Base-by-base conservation (phyloP, 2,888 invertebrate genomes). In the Hydrotaea cyrtoneurina region DNA sequence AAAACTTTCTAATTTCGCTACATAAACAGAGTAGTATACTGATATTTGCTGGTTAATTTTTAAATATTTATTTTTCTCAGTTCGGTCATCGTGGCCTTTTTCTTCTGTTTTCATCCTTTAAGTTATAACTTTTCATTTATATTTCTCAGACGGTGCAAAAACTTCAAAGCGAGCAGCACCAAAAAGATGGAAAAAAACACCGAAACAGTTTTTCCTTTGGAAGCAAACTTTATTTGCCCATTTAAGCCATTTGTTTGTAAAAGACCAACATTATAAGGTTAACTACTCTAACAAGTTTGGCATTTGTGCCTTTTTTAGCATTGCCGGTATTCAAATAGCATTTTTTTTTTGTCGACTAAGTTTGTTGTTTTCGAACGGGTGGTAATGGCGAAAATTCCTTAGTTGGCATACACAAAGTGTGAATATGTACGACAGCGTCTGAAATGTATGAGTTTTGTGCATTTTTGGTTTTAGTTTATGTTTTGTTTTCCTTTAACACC, bases 201-300 rank as follows among this genome's bases (percentile, higher is more conserved):
- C 19, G 15, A 50, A 23, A 11, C 3, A 15, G 53, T 71, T 17
- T 71, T 71, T 53, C 17, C 8, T 71, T 71, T 11, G 69, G 15
- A 50, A 71, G 31, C 15, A 15, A 71, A 71, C 31, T 31, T 53
- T 53, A 71, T 50, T 69, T 36, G 26, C n/a, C 31, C 11, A 50
- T 26, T 53, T 71, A 53, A 71, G 71, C 53, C 53, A 53, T 71
- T 71, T 71, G 53, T 53, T 71, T 71, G 26, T 71, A 71, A 71
- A 71, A 71, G 53, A 71, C 31, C 13, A 66, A 53, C 71, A 53
- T 59, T 59, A 59, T 59, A 59, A 59, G 59, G 23, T 59, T 59
- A 59, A 59, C 59, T 59, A 59, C 26, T 15, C 39, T 10, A 39
- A 17, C 53, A 55, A 31, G 55, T 39, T 36, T 13, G 13, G 39